Conservation (phyloP, 1,140 invertebrate genomes). For the Eulimnadia texana region DNA sequence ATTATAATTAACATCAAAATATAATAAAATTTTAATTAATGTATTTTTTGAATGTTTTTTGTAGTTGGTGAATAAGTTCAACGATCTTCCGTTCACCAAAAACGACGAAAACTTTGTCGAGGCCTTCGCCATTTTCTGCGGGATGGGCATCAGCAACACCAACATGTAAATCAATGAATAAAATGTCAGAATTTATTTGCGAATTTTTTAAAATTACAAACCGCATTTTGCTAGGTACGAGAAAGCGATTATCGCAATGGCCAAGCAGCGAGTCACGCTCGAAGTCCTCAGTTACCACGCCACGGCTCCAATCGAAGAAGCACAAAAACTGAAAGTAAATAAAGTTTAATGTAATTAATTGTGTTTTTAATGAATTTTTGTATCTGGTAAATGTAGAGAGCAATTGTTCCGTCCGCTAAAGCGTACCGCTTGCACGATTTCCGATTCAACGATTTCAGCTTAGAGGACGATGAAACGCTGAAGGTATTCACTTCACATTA, state of each 20-base stretch:
- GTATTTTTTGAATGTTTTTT: background rate
- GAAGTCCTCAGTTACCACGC: constrained; percentile 94
- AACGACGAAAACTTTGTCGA: constrained; percentile 89
- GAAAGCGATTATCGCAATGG: constrained; percentile 78
- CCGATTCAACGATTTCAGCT: constrained; percentile 69
- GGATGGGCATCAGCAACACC: constrained; percentile 93
- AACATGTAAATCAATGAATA: constrained; percentile 50
- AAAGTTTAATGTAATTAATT: constrained; percentile 1
- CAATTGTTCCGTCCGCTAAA: constrained; percentile 64
- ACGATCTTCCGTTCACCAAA: constrained; percentile 70
- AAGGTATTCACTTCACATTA: too few relatives aligned
- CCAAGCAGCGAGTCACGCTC: constrained; percentile 86
- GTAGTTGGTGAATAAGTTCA: constrained; percentile 82
- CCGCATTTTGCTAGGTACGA: constrained; percentile 49
- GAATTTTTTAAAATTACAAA: background rate
- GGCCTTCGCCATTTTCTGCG: constrained; percentile 94
- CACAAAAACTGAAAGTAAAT: constrained; percentile 58
- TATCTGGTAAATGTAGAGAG: too few relatives aligned
- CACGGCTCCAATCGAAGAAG: constrained; percentile 76
- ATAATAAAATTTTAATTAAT: too few relatives aligned
- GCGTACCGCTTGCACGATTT: constrained; percentile 69
- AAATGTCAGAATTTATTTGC: background rate
- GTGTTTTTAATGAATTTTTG: too few relatives aligned
- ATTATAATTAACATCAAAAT: background rate
- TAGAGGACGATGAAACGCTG: constrained; percentile 71